Base-by-base conservation (phyloP, 92 coral and sea anemone genomes). In the Heteractis magnifica region DNA sequence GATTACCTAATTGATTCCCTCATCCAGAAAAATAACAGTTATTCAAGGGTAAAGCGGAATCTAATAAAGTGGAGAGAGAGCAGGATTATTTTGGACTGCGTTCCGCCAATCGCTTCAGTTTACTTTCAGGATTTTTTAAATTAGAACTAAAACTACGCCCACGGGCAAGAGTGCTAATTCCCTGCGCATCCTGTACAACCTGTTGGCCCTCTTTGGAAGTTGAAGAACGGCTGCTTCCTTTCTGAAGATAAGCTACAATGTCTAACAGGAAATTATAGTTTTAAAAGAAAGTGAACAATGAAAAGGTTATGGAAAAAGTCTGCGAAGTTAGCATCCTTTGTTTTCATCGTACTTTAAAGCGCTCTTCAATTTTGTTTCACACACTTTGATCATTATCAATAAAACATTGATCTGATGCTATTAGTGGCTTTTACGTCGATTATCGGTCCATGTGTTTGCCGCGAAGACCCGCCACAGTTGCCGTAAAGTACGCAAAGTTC, bases 121-220 rank as follows among this genome's bases (percentile, higher is more conserved):
- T 23, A 1, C 73, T 68, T 68, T 68, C 49, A 48, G 73, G 73
- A 6, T 6, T 68, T 20, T 68, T 23, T 68, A 48, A 68, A 5
- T 20, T 65, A 18, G 49, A 48, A 26, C 73, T 68, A 14, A 6
- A 21, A 68, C 3, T n/a, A 21, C 73, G 73, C 73, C 73, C 73
- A 21, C 73, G 26, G 73, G 73, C 73, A 68, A n/a, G 73, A 68
- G 73, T 10, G 49, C 73, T 21, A 68, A 68, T 68, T 26, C 73
- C 49, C 23, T 68, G 14, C 8, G 18, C 73, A 68, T 68, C 73
- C 73, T 68, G 73, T 5, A 23, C 73, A 68, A 68, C 73, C 23
- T 21, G 73, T 68, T 68, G 73, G 73, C 49, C 71, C 73, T n/a
- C 23, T 68, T 68, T 7, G 9, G 4, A 68, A 68, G 73, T 14